Percentiles rank a stretch among this genome's conserved stretches.
Conservation (phyloP, 2,888 invertebrate species). For the Oxystoma pomonae region DNA sequence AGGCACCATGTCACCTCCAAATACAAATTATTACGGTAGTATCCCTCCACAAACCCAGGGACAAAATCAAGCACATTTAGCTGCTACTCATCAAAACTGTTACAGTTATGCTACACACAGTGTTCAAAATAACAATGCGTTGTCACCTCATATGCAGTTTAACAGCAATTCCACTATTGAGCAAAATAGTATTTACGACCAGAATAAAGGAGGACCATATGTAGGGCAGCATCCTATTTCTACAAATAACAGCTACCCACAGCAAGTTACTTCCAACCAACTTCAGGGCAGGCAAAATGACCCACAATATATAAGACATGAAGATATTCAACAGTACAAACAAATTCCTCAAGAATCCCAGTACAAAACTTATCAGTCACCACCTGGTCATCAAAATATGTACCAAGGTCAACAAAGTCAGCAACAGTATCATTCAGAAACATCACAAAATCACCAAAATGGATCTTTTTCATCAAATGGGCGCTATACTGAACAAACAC, state of each 20-base stretch:
- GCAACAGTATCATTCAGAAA: slow-evolving; percentile 8
- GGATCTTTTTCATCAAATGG: neutral
- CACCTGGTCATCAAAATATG: slow-evolving; percentile 3
- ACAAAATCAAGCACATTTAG: neutral
- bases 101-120: slow-evolving; percentile 1
- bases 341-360: slow-evolving; percentile 1
- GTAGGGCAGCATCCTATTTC: neutral
- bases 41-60: neutral
- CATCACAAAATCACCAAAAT: slow-evolving; percentile 12
- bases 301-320: neutral
- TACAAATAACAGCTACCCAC: neutral
- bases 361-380: slow-evolving; percentile 7
- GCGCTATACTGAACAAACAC: slow-evolving; percentile 12
- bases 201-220: too few species aligned
- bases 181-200: neutral
- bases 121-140: neutral
- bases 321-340: slow-evolving; percentile 9
- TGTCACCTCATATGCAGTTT: neutral
- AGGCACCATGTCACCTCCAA: neutral
- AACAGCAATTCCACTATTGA: neutral
- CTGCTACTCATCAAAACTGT: neutral
- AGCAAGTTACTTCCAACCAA: slow-evolving; percentile 3
- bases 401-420: slow-evolving; percentile 19
- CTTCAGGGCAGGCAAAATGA: slow-evolving; percentile 6
- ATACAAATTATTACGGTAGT: slow-evolving; percentile 6